These are phyloP conservation scores for Phyllotis vaccarum DNA, from an alignment of 2,797 vertebrate species.

Conservation along the genomic window DNA sequence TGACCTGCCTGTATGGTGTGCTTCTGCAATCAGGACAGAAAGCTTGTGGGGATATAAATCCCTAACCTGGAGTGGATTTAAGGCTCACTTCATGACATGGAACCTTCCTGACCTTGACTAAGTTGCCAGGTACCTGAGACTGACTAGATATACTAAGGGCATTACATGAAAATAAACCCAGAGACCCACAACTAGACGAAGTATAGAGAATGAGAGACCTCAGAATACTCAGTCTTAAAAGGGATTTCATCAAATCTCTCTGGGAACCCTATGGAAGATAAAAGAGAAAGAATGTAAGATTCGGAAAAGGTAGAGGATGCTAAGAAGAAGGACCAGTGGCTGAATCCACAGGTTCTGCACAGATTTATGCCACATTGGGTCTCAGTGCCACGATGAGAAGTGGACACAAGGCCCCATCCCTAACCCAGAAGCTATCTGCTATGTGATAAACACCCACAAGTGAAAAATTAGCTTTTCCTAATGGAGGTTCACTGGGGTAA, in stretches of 20 bases:
- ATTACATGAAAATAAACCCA: neutral
- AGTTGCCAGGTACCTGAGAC: neutral
- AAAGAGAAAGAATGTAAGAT: neutral
- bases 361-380: neutral
- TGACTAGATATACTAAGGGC: too few species aligned
- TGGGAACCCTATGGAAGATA: too few species aligned
- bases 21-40: neutral
- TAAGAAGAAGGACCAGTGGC: neutral
- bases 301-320: fast-evolving
- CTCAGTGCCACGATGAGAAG: neutral
- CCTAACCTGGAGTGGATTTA: neutral
- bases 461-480: neutral
- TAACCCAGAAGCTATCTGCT: neutral
- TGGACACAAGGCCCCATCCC: neutral
- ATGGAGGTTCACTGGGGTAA: neutral
- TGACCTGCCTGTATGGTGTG: neutral
- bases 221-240: neutral
- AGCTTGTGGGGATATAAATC: neutral
- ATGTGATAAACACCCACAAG: neutral
- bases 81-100: neutral
- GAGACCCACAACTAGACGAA: too few species aligned
- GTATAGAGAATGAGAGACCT: neutral
- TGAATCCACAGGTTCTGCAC: neutral
- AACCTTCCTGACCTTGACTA: too few species aligned
- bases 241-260: neutral